Conservation (phyloP, 2,888 invertebrate genomes). For the Sialis lutaria region DNA sequence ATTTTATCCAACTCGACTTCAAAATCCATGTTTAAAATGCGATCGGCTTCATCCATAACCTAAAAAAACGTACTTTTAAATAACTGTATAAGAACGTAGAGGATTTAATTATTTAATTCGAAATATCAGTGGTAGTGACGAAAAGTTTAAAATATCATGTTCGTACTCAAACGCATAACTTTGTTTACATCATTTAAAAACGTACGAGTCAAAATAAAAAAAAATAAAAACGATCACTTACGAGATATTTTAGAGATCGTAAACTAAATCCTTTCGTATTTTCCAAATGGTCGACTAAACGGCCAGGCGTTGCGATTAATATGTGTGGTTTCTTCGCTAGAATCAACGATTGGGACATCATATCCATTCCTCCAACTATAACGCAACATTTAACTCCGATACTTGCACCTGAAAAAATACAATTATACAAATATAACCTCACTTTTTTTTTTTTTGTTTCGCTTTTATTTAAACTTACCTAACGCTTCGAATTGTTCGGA, state of each 20-base stretch:
- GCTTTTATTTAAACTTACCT: slow-evolving; percentile 33
- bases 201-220: slow-evolving; percentile 1
- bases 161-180: not conserved
- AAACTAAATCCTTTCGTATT: slow-evolving; percentile 96
- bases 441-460: not conserved
- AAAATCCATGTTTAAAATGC: slow-evolving; percentile 98
- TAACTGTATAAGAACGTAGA: too few relatives aligned
- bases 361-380: slow-evolving; percentile 97
- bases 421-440: not conserved
- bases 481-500: slow-evolving; percentile 96
- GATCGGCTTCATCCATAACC: slow-evolving; percentile 98
- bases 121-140: too few relatives aligned
- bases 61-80: slow-evolving; percentile 17
- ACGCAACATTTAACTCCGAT: slow-evolving; percentile 94
- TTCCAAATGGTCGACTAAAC: slow-evolving; percentile 89
- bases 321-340: slow-evolving; percentile 94
- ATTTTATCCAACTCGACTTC: slow-evolving; percentile 97
- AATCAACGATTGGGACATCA: slow-evolving; percentile 82
- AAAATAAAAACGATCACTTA: slow-evolving; percentile 24
- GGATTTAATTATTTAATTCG: too few relatives aligned
- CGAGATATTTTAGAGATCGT: slow-evolving; percentile 72
- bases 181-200: slow-evolving; percentile 1
- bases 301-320: slow-evolving; percentile 90
- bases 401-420: slow-evolving; percentile 40
- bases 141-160: too few relatives aligned